Evolutionary conservation across 2,797 vertebrate genomes (phyloP).

Genomic region (Anabacerthia variegaticeps): DNA sequence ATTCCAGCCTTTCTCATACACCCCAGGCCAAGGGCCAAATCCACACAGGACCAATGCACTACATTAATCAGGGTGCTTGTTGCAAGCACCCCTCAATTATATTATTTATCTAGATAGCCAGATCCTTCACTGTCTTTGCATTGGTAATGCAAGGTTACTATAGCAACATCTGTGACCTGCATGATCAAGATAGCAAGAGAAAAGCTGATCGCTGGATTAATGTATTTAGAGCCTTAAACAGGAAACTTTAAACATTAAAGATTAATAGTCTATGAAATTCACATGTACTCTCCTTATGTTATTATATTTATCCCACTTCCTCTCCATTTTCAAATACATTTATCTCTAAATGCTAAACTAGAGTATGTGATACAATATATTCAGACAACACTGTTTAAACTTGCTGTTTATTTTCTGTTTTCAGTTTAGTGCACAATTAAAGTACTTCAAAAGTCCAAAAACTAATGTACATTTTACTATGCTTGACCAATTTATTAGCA

Average conservation of each 20-base stretch:
- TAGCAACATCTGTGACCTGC: conserved; percentile 48
- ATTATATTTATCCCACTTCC: background rate
- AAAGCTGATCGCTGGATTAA: conserved; percentile 5
- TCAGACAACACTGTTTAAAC: background rate
- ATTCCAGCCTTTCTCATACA: background rate
- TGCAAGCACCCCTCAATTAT: background rate
- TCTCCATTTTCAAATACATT: background rate
- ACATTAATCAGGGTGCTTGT: background rate
- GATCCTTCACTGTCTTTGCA: background rate
- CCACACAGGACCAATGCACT: accelerated
- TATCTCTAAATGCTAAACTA: background rate
- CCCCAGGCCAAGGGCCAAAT: background rate
- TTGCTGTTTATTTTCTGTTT: background rate
- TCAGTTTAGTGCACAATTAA: background rate
- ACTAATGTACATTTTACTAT: background rate
- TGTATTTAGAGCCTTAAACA: background rate
- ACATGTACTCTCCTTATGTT: background rate
- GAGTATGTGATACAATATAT: background rate
- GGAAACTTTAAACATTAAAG: conserved; percentile 16
- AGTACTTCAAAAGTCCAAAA: background rate
- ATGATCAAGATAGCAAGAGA: conserved; percentile 9
- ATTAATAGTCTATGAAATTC: conserved; percentile 12
- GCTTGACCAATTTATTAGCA: background rate
- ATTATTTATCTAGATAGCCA: conserved; percentile 20
- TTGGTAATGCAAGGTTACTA: conserved; percentile 28